Base-by-base conservation (phyloP, 2,113 vertebrate species). In the Myrmophylax atrothorax region DNA sequence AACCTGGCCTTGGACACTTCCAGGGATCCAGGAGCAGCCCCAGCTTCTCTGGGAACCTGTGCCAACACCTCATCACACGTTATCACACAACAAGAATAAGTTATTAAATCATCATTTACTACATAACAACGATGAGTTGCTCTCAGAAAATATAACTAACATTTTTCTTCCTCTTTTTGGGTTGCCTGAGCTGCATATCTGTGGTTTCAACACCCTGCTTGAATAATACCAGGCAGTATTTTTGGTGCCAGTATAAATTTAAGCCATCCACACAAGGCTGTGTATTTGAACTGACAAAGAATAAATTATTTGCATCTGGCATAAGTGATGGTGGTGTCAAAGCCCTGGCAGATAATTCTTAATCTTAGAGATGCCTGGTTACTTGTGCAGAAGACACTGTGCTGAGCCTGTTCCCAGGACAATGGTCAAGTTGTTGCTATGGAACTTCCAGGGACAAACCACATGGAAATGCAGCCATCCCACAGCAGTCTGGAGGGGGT, bases 251-350 rank as follows among this genome's bases (percentile, higher is more conserved):
- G 96, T 93, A 92, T 97, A 98, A 98, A 98, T 98, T 97, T 97
- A 93, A 98, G 91, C 96, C 96, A 96, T 97, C 97, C 97, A 98
- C 98, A 98, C 93, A 94, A 91, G 96, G 94, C 47, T 90, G 97
- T 92, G 84, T 95, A 95, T 98, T 98, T 98, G 97, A 98, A 98
- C 97, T 96, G 97, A 98, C 98, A 97, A 97, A 98, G 96, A 98
- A 97, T 98, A 98, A 98, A 98, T 98, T 97, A 98, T 98, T 98
- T 98, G 96, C 97, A 98, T 98, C 98, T 98, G 97, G 97, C 98
- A 98, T 97, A 98, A 98, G 93, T 97, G 98, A 98, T 98, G 97
- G 95, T 92, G 37, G 97, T 98, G 97, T 98, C 98, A 98, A 97
- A 98, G 97, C 98, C 97, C 97, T 89, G 95, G 95, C 96, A 97